Evolutionary conservation across 2,113 vertebrate genomes (phyloP), one percentile per base, ranked within the genome.

Genomic region (Hylia prasina): DNA sequence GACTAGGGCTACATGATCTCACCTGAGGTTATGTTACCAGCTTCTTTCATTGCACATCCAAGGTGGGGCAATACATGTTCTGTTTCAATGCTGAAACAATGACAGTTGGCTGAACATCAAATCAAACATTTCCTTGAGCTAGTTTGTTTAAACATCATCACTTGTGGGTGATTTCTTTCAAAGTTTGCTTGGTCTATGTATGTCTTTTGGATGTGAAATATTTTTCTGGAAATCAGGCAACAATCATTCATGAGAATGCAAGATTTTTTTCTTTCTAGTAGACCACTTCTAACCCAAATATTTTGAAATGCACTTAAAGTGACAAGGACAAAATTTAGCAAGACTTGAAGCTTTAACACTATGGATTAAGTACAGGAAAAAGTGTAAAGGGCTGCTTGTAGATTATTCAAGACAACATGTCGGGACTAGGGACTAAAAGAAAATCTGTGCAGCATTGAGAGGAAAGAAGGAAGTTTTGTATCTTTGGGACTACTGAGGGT

Each of bases 231-330:
- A 66, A 77, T 73, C 31, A 45, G 40, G 15, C 13, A 81, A 50
- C 7, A 90, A 45, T 87, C 15, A 45, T 50, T 71, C 35, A 23
- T 35, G 9, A 78, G 33, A 84, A 71, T 35, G 7, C 2, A 58
- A 21, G 7, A 0, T 4, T 5, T 15, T 31, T 44, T 51, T 54
- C 3, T n/a, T 72, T 57, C 9, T 63, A 2, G 17, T 37, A n/a
- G 19, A 37, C 10, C 16, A n/a, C 4, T 87, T 72, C 40, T 51
- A 56, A 39, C 15, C 10, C 2, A 13, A 75, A 71, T 76, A 66
- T 56, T 90, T 57, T 68, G 28, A 89, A 81, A 45, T 42, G 23
- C 9, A 30, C 58, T 28, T 30, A 37, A 72, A 71, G 10, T 64
- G 71, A 23, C 2, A 54, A 63, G 11, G 14, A 33, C 9, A 39